Base-by-base conservation (phyloP, 2,888 invertebrate species). In the Rhorus exstirpatorius region DNA sequence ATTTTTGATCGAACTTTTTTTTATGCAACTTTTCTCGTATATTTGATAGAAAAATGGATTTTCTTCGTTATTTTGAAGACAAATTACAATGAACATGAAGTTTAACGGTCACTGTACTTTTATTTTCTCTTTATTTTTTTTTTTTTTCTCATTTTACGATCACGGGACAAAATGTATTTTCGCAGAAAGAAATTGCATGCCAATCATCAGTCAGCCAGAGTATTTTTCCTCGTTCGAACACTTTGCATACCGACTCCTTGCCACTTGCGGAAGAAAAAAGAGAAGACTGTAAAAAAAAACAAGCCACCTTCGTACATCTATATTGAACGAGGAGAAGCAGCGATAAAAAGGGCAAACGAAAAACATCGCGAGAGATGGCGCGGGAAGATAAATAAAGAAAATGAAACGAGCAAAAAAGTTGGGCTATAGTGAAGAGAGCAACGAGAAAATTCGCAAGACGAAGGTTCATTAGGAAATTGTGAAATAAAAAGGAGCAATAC, bases 231-330 rank as follows among this genome's bases (percentile, higher is more conserved):
- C 19, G 31, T 51, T 38, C 35, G 72, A 61, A 35, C n/a, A 14
- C 60, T 49, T 72, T 41, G 70, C 26, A 65, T 76, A 80, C 76
- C 70, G 76, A 70, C 70, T 71, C n/a, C 71, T 80, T 71, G 38
- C 61, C 55, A 49, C 19, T n/a, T 14, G 72, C 46, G 44, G 17
- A 63, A 24, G 31, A 14, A 55, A 68, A 53, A 51, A 61, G 41
- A 63, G 67, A 74, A 38, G 17, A 53, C 35, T 72, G 31, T 12
- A 12, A 60, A 35, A 17, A 35, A 51, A 17, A 46, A 35, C 12
- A 24, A 10, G 21, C 14, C 4, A n/a, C n/a, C n/a, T 19, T 19
- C n/a, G n/a, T 17, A 26, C 60, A 60, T 55, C 21, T 38, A 41
- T 53, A 55, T 41, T 6, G 24, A n/a, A 6, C 26, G 8, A 31